Evolutionary conservation across 2,888 invertebrate genomes (phyloP).

Genomic region (Ichneumoninae sp.): DNA sequence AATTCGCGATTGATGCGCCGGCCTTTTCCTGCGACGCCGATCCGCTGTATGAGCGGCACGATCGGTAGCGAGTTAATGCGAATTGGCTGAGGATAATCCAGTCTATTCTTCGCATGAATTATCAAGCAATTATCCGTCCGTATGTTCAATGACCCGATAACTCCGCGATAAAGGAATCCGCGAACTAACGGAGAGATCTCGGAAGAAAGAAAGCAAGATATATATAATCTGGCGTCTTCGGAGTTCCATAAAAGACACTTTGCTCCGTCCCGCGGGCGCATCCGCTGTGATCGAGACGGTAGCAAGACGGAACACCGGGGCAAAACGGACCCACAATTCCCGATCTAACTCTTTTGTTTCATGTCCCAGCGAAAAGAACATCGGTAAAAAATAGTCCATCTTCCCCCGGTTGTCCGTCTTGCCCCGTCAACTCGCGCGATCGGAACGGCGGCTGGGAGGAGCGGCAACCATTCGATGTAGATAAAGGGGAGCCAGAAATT

Average conservation of each 20-base stretch:
- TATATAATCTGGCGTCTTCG: slow-evolving; percentile 25
- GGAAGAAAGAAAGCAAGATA: slow-evolving; percentile 34
- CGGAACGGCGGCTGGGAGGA: not conserved
- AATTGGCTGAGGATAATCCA: slow-evolving; percentile 41
- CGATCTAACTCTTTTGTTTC: not conserved
- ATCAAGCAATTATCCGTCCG: slow-evolving; percentile 58
- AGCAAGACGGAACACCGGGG: not conserved
- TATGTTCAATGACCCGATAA: slow-evolving; percentile 64
- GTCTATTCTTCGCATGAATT: slow-evolving; percentile 55
- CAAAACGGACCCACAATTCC: not conserved
- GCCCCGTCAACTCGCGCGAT: no score
- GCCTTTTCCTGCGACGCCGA: not conserved
- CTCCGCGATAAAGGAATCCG: slow-evolving; percentile 55
- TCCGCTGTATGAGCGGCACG: not conserved
- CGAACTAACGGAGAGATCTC: slow-evolving; percentile 38
- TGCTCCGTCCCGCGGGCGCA: not conserved
- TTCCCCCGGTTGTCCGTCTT: not conserved
- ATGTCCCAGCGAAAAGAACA: not conserved
- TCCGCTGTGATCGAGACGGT: not conserved
- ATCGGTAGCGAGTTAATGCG: slow-evolving; percentile 30
- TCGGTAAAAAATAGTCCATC: not conserved
- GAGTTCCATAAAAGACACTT: slow-evolving; percentile 28
- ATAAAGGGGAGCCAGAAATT: slow-evolving; percentile 14
- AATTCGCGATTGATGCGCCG: slow-evolving; percentile 12
- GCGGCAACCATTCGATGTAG: not conserved